Conservation (phyloP, 1,140 invertebrate species). For the Metaphire vulgaris region DNA sequence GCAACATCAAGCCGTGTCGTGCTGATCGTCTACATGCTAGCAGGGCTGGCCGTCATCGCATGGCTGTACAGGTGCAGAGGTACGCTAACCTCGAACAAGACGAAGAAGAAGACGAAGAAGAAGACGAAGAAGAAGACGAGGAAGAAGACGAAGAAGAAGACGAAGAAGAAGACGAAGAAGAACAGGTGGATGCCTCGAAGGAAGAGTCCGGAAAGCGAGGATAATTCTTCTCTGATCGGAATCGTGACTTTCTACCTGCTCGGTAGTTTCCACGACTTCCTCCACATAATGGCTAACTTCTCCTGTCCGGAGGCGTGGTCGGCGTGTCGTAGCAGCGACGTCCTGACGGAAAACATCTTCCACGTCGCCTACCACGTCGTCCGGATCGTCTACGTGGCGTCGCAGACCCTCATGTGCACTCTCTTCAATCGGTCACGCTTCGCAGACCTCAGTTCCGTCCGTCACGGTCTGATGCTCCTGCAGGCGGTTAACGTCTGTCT, state of each 20-base stretch:
- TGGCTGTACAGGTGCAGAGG: too few relatives aligned
- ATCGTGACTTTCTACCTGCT: background rate
- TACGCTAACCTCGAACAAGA: too few relatives aligned
- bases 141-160: too few relatives aligned
- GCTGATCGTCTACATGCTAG: too few relatives aligned
- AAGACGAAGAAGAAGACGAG: too few relatives aligned
- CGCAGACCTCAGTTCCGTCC: background rate
- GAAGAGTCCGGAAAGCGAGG: too few relatives aligned
- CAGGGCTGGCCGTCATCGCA: too few relatives aligned
- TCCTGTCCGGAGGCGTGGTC: background rate
- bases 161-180: too few relatives aligned
- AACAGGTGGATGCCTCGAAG: too few relatives aligned
- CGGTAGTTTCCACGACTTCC: background rate
- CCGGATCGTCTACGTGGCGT: background rate
- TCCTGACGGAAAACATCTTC: background rate
- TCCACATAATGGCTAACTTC: background rate
- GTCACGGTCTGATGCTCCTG: background rate
- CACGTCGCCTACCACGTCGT: background rate
- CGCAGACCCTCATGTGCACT: background rate
- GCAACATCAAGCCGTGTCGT: too few relatives aligned
- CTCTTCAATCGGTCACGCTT: background rate
- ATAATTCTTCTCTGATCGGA: background rate
- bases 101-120: too few relatives aligned
- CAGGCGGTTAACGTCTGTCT: background rate
- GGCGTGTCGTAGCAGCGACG: background rate